Conservation (phyloP, 2,113 vertebrate species). For the Paramormyrops kingsleyae region DNA sequence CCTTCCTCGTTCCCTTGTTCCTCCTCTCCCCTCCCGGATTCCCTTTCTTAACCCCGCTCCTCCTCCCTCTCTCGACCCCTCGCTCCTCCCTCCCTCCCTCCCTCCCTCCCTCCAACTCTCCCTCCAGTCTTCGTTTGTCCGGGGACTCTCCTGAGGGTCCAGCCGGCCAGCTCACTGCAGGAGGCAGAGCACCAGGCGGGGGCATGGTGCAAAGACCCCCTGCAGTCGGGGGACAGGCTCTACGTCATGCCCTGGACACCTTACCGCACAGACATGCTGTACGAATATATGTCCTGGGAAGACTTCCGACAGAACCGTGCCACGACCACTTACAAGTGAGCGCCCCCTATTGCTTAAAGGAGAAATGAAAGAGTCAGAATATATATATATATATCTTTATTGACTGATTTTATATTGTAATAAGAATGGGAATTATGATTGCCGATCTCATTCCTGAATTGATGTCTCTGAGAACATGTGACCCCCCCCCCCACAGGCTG, state of each 20-base stretch:
- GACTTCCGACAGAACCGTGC: constrained; percentile 77
- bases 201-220: constrained; percentile 90
- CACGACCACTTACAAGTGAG: constrained; percentile 84
- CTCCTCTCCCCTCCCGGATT: constrained; percentile 33
- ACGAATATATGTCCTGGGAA: constrained; percentile 85
- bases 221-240: constrained; percentile 86
- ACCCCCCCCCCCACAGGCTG: constrained; percentile 52
- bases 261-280: constrained; percentile 86
- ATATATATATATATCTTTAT: background rate
- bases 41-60: constrained; percentile 24
- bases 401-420: background rate
- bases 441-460: background rate
- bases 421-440: background rate
- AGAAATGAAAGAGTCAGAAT: background rate
- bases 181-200: constrained; percentile 86
- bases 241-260: constrained; percentile 95
- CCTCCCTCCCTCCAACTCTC: constrained; percentile 25
- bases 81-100: constrained; percentile 31
- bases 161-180: constrained; percentile 75
- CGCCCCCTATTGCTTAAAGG: background rate
- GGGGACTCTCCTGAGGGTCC: constrained; percentile 76
- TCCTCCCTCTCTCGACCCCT: constrained; percentile 26
- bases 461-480: background rate
- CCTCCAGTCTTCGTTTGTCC: constrained; percentile 88
- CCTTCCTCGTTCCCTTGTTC: constrained; percentile 12